phyloP scores from a whole-genome alignment of 2,797 vertebrate species.

The Oreochromis mossambicus region DNA sequence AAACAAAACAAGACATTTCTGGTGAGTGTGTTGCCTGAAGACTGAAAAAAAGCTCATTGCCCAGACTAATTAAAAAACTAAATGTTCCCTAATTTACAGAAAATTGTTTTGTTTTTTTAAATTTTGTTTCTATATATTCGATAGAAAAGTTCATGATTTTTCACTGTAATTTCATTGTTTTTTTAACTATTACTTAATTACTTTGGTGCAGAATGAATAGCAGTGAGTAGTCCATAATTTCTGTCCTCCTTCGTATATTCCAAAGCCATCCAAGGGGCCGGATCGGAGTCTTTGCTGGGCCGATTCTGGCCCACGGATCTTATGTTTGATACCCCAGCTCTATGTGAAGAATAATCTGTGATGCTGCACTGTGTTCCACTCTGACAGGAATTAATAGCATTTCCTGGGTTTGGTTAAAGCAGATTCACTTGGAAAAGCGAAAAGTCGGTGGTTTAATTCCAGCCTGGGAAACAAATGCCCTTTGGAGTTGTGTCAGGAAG shows the following conservation, averaged over 20 bases:
- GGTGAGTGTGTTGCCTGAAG: not conserved
- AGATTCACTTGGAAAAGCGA: not conserved
- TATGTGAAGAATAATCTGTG: not conserved
- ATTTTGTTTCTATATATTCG: not conserved
- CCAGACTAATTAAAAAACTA: not conserved
- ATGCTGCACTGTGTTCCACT: not conserved
- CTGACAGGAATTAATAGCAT: not conserved
- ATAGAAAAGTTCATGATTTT: not conserved
- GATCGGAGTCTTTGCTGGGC: not conserved
- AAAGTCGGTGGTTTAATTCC: not conserved
- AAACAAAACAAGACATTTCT: not conserved
- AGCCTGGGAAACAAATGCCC: not conserved
- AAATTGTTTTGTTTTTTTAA: not conserved
- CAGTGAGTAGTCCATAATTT: not conserved
- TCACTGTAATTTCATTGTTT: accelerated
- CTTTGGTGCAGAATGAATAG: not conserved
- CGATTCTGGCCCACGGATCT: not conserved
- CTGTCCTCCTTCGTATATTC: not conserved
- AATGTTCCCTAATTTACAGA: not conserved
- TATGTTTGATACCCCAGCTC: not conserved
- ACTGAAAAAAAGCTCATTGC: not conserved
- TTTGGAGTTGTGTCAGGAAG: not conserved
- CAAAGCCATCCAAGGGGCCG: not conserved
- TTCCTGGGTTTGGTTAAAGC: not conserved
- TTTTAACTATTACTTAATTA: accelerated